Evolutionary conservation across 2,888 invertebrate species (phyloP).

Genomic region (Cerastis leucographa): DNA sequence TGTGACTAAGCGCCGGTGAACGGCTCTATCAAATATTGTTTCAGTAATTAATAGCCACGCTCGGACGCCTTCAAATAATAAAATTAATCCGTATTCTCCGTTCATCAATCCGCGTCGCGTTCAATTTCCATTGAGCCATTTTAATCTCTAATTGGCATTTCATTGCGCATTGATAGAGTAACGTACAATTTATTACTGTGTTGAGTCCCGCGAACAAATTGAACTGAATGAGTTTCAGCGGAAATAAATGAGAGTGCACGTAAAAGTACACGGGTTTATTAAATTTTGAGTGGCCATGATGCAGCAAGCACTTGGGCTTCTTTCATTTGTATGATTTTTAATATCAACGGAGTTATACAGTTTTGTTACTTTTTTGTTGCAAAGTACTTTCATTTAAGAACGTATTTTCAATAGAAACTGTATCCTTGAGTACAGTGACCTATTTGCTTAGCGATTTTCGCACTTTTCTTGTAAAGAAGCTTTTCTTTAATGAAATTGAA

Average conservation of each 20-base stretch:
- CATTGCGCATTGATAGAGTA: conserved; percentile 76
- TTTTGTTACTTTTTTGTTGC: conserved; percentile 5
- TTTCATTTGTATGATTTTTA: conserved; percentile 34
- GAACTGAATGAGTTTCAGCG: conserved; percentile 60
- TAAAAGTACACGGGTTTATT: conserved; percentile 58
- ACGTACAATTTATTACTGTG: conserved; percentile 74
- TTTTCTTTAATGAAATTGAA: conserved; percentile 19
- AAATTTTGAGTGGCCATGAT: conserved; percentile 47
- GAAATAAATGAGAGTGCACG: conserved; percentile 59
- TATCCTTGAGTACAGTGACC: neutral
- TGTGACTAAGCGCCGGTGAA: conserved; percentile 68
- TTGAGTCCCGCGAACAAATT: conserved; percentile 62
- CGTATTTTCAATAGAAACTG: too few species aligned
- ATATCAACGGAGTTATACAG: conserved; percentile 22
- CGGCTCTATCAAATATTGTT: conserved; percentile 75
- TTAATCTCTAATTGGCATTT: conserved; percentile 85
- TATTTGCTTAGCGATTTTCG: neutral
- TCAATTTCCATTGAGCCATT: conserved; percentile 79
- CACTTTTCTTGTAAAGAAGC: neutral
- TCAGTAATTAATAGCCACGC: conserved; percentile 74
- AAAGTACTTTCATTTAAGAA: neutral
- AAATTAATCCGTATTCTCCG: conserved; percentile 78
- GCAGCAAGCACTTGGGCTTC: conserved; percentile 55
- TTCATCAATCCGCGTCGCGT: conserved; percentile 79
- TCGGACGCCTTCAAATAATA: conserved; percentile 72